Percentiles rank a stretch among this genome's conserved stretches.
Conservation (phyloP, 2,888 invertebrate species). For the Octodonta nipae region DNA sequence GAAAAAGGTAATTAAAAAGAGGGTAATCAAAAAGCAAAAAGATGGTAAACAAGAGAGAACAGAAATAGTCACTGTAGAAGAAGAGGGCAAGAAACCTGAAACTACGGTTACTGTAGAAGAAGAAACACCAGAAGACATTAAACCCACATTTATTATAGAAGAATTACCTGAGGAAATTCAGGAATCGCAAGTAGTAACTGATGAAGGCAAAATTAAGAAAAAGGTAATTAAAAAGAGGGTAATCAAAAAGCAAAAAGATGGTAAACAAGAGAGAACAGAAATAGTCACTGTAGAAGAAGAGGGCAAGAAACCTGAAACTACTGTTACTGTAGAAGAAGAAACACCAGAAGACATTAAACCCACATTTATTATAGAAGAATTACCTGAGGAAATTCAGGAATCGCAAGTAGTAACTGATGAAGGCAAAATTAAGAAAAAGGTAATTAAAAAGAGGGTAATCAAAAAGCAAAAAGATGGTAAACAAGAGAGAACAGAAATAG, state of each 20-base stretch:
- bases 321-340: conserved; percentile 30
- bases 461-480: conserved; percentile 23
- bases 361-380: conserved; percentile 22
- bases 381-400: conserved; percentile 14
- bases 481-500: conserved; percentile 29
- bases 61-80: conserved; percentile 28
- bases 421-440: conserved; percentile 20
- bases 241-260: conserved; percentile 25
- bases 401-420: conserved; percentile 13
- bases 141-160: conserved; percentile 2
- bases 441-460: conserved; percentile 24
- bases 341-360: conserved; percentile 12
- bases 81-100: conserved; percentile 19
- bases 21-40: conserved; percentile 28
- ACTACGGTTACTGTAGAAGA: conserved; percentile 19
- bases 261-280: conserved; percentile 23
- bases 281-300: conserved; percentile 27
- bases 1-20: conserved; percentile 27
- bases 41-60: conserved; percentile 21
- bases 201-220: conserved; percentile 17
- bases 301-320: conserved; percentile 25
- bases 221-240: conserved; percentile 37
- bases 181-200: conserved; percentile 16
- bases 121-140: conserved; percentile 17
- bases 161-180: conserved; percentile 21